phyloP scores from a whole-genome alignment of 1,140 invertebrate species.

The Trinorchestia longiramus region DNA sequence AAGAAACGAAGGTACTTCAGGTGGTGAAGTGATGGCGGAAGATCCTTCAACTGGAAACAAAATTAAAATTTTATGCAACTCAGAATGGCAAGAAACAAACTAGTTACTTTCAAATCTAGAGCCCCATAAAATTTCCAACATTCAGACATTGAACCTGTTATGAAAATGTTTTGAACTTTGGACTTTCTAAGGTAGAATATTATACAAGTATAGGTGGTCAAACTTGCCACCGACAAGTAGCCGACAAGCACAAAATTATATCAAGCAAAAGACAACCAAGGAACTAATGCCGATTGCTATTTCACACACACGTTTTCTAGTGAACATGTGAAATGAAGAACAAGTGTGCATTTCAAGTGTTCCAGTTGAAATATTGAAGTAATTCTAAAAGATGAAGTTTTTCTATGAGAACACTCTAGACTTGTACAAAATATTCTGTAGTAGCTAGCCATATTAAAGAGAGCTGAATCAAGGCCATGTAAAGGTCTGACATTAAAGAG shows the following conservation, averaged over 20 bases:
- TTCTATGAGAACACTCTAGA: no score
- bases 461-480: no score
- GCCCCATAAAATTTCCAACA: not conserved
- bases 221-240: not conserved
- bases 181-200: not conserved
- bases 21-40: slow-evolving; percentile 28
- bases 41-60: slow-evolving; percentile 38
- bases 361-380: no score
- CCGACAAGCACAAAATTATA: not conserved
- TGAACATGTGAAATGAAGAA: not conserved
- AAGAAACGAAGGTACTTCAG: slow-evolving; percentile 48
- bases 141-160: not conserved
- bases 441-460: no score
- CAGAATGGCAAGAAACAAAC: not conserved
- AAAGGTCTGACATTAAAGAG: no score
- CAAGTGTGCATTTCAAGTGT: no score
- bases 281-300: not conserved
- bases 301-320: not conserved
- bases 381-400: no score
- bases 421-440: no score
- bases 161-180: not conserved
- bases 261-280: not conserved
- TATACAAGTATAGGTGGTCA: not conserved
- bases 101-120: not conserved
- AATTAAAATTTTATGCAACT: not conserved